Evolutionary conservation across 2,888 invertebrate genomes (phyloP), one percentile per base, ranked within the genome.

Genomic region (Eupithecia dodoneata): DNA sequence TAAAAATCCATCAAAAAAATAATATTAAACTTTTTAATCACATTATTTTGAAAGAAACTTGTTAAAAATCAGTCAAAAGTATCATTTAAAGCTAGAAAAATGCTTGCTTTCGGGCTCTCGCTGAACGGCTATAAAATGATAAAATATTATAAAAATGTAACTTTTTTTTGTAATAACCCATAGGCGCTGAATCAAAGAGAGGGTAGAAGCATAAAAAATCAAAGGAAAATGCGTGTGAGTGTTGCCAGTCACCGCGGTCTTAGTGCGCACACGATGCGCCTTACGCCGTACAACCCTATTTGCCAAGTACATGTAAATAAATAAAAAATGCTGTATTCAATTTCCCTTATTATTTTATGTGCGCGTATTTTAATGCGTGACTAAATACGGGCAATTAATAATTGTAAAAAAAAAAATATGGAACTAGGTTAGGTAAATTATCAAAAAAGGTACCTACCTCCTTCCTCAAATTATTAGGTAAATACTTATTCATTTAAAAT

Each of bases 171-270:
- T 86, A 86, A 93, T 89, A 83, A 82, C 91, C 80, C 83, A 91
- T 94, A 94, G 94, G 94, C 94, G 94, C 94, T 93, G 91, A 93
- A 91, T 88, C 87, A 83, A 87, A 88, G 90, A 88, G 89, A 85
- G 89, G 91, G 90, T 89, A 90, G 88, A 84, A 85, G 84, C 80
- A 76, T 80, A 89, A 91, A 93, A 93, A 91, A 83, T 87, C 79
- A 83, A 87, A 87, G 87, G 88, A 89, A 91, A 88, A 86, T 91
- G 87, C 82, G 85, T 89, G 84, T 66, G 83, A 89, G 90, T 92
- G 93, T 91, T 93, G 91, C 93, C 92, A 93, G 85, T 89, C 91
- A 92, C 91, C 84, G 90, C 90, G 90, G 89, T 85, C 85, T 86
- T 81, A 81, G 86, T 88, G 91, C 93, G 89, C 90, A 80, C 82